Evolutionary conservation across 2,113 vertebrate genomes (phyloP).

Genomic region (Anhinga rufa): DNA sequence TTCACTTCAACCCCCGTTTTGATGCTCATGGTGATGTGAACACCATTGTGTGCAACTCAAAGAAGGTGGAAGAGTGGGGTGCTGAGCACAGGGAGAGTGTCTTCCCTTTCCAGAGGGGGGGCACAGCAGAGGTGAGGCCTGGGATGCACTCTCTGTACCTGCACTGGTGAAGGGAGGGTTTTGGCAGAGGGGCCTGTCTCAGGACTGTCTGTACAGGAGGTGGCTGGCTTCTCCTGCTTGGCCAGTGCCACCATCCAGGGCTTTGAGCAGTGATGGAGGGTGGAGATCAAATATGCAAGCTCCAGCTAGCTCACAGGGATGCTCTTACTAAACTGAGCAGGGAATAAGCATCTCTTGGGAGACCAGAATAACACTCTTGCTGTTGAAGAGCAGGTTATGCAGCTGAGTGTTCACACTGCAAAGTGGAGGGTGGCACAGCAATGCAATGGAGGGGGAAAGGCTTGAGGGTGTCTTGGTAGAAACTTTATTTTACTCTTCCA

Average conservation of each 20-base stretch:
- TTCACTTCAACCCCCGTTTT: conserved; percentile 93
- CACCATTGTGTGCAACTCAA: conserved; percentile 88
- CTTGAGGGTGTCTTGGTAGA: background rate
- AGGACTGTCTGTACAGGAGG: background rate
- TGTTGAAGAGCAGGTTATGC: background rate
- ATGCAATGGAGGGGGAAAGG: background rate
- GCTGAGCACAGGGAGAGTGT: conserved; percentile 77
- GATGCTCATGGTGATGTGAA: conserved; percentile 70
- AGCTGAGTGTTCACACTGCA: background rate
- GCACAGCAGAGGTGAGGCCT: conserved; percentile 73
- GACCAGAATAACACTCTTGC: background rate
- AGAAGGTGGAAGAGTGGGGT: conserved; percentile 79
- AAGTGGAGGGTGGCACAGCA: background rate
- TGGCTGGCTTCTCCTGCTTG: background rate
- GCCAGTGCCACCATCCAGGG: background rate
- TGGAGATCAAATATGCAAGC: background rate
- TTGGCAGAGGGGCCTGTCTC: background rate
- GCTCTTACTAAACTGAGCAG: background rate
- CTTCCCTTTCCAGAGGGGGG: conserved; percentile 82
- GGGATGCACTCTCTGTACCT: background rate
- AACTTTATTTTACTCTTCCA: background rate
- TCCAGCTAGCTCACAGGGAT: background rate
- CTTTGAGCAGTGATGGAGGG: background rate
- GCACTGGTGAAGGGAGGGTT: background rate
- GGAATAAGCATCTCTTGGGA: background rate